Evolutionary conservation across 2,113 vertebrate species (phyloP), one percentile per base, ranked within the genome.

Genomic region (Lipotes vexillifer): DNA sequence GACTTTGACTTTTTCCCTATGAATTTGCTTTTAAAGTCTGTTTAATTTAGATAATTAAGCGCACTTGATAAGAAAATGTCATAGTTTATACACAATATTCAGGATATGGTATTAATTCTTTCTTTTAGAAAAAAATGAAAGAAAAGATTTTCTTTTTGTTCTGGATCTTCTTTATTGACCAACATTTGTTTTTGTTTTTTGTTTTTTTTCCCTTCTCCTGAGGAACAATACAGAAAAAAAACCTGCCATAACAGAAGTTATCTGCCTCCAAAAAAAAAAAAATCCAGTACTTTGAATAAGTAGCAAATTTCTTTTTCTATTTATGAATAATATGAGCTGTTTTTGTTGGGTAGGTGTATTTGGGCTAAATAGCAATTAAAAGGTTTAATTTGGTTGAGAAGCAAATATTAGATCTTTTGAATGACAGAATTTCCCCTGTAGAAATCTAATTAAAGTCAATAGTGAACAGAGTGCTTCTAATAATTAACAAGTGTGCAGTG

Each of bases 401-500:
- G 92, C 33, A 93, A 96, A 84, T 83, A 31, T 90, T 94, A 89
- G 23, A 81, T 96, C 49, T 82, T 94, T 95, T 77, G 44, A 93
- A 95, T 96, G 85, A 85, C 33, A 93, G 49, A 91, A 96, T 69
- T 90, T 96, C 88, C 46, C 20, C 10, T 95, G 77, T 78, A 95
- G 85, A 97, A 97, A 95, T 95, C 71, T 84, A 81, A 80, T 95
- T 97, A 90, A 94, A 94, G 91, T 97, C 95, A 90, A 96, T 94
- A 93, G 86, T 96, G 77, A 96, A 93, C 49, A 95, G 66, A 90
- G 18, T 85, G 44, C 66, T 88, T 97, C 72, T 72, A 96, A 78
- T 96, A 98, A 96, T 96, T 96, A 96, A 96, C 82, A 97, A 94
- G 18, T 78, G 12, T 95, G 36, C 4, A 18, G 31, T 87, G 44